phyloP scores from a whole-genome alignment of 2,888 invertebrate genomes.

The Nasonovia ribisnigri region DNA sequence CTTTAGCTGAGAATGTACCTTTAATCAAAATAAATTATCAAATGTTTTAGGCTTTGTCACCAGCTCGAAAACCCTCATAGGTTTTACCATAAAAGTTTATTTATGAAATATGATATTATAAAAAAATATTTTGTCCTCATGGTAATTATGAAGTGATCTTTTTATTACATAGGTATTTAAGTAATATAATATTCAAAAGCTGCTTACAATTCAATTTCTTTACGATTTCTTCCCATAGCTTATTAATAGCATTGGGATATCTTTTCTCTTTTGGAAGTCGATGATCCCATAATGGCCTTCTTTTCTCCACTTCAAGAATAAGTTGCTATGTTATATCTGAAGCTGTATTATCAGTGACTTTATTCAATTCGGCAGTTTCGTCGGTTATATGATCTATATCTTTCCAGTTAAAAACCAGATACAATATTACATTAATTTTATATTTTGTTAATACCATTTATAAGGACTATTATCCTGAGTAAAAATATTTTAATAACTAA shows the following conservation, averaged over 20 bases:
- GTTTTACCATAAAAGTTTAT: too few relatives aligned
- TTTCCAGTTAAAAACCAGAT: neutral
- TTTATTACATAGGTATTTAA: neutral
- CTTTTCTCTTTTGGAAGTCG: neutral
- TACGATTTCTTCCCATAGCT: neutral
- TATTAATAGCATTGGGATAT: neutral
- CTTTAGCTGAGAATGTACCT: neutral
- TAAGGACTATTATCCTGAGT: too few relatives aligned
- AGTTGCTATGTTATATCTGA: neutral
- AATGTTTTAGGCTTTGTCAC: neutral
- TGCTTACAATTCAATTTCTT: neutral
- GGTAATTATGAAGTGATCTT: neutral
- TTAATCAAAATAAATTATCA: slow-evolving; percentile 1
- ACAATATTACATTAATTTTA: neutral
- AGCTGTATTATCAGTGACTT: neutral
- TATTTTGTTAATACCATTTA: neutral
- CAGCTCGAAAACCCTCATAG: neutral
- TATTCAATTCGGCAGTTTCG: neutral
- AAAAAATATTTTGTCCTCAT: too few relatives aligned
- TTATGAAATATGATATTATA: too few relatives aligned
- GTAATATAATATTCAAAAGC: neutral
- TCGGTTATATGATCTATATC: neutral
- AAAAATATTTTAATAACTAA: too few relatives aligned
- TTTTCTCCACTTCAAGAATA: slow-evolving; percentile 5
- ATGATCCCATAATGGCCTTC: neutral